phyloP scores from a whole-genome alignment of 1,140 invertebrate species.

The Brachionus calyciflorus region DNA sequence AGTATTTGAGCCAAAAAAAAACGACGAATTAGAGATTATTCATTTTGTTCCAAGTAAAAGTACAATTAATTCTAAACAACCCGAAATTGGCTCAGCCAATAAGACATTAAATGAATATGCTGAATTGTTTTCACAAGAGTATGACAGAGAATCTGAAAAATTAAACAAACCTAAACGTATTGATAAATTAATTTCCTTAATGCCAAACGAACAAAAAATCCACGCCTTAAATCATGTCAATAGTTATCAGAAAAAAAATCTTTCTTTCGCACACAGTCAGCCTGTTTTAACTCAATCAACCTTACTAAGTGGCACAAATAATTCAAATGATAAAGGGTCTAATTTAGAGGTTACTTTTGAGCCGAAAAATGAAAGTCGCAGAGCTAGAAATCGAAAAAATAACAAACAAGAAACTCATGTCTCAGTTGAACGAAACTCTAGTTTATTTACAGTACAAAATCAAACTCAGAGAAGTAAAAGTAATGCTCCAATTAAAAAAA shows the following conservation, averaged over 20 bases:
- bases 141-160: conserved; percentile 22
- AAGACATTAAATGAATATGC: conserved; percentile 19
- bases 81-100: background rate
- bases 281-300: too few relatives aligned
- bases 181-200: conserved; percentile 12
- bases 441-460: background rate
- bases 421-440: background rate
- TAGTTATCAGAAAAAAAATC: background rate
- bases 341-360: too few relatives aligned
- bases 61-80: background rate
- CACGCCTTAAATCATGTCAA: conserved; percentile 26
- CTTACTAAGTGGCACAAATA: background rate
- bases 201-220: conserved; percentile 34
- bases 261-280: too few relatives aligned
- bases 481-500: conserved; percentile 10
- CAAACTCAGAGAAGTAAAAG: background rate
- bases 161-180: conserved; percentile 44
- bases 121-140: conserved; percentile 13
- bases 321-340: background rate
- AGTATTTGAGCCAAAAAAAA: background rate
- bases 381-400: conserved; percentile 4
- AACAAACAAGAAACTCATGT: background rate
- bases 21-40: conserved; percentile 1
- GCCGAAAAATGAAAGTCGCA: background rate
- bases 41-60: conserved; percentile 7